Percentiles rank a stretch among this genome's conserved stretches.
Evolutionary conservation across 2,797 vertebrate species (phyloP).

Genomic region (Pampus argenteus): DNA sequence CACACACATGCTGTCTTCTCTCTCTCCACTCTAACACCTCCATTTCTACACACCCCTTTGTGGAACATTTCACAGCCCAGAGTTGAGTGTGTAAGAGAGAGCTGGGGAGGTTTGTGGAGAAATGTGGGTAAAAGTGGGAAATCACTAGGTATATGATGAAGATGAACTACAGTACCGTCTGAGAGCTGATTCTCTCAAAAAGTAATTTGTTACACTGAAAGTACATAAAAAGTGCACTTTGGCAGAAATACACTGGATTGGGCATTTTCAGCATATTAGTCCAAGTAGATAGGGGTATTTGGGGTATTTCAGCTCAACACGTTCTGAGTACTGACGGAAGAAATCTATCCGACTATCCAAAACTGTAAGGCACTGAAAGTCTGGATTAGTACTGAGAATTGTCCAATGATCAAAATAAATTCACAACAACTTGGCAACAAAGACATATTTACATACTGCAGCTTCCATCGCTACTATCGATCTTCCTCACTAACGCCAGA

Average conservation of each 20-base stretch:
- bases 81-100: slow-evolving; percentile 18
- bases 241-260: slow-evolving; percentile 1
- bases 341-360: background rate
- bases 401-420: too few relatives aligned
- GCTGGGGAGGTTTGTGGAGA: slow-evolving; percentile 20
- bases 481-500: too few relatives aligned
- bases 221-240: slow-evolving; percentile 13
- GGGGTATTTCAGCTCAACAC: background rate
- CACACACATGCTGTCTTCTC: background rate
- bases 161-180: background rate
- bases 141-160: slow-evolving; percentile 9
- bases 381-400: background rate
- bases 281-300: too few relatives aligned
- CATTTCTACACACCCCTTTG: slow-evolving; percentile 11
- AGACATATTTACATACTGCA: too few relatives aligned
- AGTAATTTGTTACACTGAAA: slow-evolving; percentile 13
- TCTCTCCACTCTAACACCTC: background rate
- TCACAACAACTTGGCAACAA: too few relatives aligned
- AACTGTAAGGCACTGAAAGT: background rate
- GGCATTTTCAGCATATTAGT: slow-evolving; percentile 2
- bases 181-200: slow-evolving; percentile 10
- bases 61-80: slow-evolving; percentile 16
- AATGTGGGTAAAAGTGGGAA: slow-evolving; percentile 11
- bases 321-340: background rate
- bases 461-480: too few relatives aligned